Evolutionary conservation across 1,140 invertebrate genomes (phyloP), one percentile per base, ranked within the genome.

Genomic region (Diachasmimorpha longicaudata): DNA sequence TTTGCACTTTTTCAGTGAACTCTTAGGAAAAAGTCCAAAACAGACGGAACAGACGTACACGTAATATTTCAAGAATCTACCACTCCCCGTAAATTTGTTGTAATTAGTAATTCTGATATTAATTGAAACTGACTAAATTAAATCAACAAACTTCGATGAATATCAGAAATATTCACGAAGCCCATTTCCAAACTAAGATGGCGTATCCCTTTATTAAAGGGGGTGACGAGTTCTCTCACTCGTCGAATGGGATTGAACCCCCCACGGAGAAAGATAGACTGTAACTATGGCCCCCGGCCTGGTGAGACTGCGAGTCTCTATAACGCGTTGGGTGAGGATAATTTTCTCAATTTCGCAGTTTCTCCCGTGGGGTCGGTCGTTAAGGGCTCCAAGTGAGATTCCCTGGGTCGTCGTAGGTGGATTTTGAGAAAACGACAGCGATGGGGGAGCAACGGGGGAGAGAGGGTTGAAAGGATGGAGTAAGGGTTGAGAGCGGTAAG

Each of bases 261-360:
- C 74, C 74, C 19, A 58, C 36, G 48, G 55, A 63, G n/a, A 68
- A 68, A 68, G 25, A 37, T 37, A 68, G 14, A 68, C 13, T 58
- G 58, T 63, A 68, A 68, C 25, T 39, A 39, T 39, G 66, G 66
- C 58, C 31, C 23, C 58, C 66, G 66, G 36, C 9, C n/a, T 19
- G 16, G 25, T 66, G 66, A 68, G 66, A 37, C 31, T 39, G 14
- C 0, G 31, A 36, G 55, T 67, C 55, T 76, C 55, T 66, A 71
- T 71, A 76, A 75, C 74, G 74, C 25, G 11, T 42, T 67, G 74
- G 74, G 80, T 74, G 74, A 82, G 87, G 85, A 88, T 89, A 89
- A 89, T 89, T 89, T 89, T 89, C 87, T 89, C 87, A 88, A 89
- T 89, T 89, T 88, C 84, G 81, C 82, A 81, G 86, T 84, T 83